Base-by-base conservation (phyloP, 2,888 invertebrate species). In the Drosophila infuscata region DNA sequence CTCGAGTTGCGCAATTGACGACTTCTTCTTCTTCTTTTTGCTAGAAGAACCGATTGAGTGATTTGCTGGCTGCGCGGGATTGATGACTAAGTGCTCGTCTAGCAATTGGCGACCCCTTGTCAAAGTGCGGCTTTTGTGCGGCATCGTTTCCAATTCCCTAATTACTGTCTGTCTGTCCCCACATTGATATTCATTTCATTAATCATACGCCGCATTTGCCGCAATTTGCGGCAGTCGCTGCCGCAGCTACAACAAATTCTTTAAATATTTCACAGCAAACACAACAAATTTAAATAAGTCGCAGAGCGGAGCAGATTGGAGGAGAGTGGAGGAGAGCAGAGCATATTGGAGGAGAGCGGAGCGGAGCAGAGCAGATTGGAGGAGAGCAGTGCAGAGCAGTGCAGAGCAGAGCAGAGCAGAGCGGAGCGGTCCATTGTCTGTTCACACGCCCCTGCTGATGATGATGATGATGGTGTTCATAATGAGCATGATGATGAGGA, bases 131-230 rank as follows among this genome's bases (percentile, higher is more conserved):
- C 12, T 51, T 58, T 76, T 67, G 33, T 65, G 36, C 51, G 74
- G 41, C 60, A 48, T 15, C 66, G 70, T 69, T 83, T 70, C 58
- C 41, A 60, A 81, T 79, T 88, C 73, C 83, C 81, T 81, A 89
- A 86, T 88, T 83, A 88, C 74, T 74, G 81, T 81, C 85, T 71
- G 69, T 66, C 70, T 71, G 69, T 66, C 70, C 58, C 70, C 58
- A 56, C 53, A 70, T 72, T 62, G 61, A 79, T 41, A 58, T 65
- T 33, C 41, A 68, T 76, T 80, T 81, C 74, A 89, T 83, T 89
- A 78, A 81, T 79, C 83, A 68, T 75, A 63, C 70, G 74, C 73
- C 75, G 59, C 71, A 67, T 79, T 54, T 61, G 60, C 76, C 59
- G 52, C 68, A 29, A 2, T 2, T 25, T 25, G 25, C 25, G 25